phyloP scores from a whole-genome alignment of 1,140 invertebrate genomes.

The Drosophila malerkotliana region DNA sequence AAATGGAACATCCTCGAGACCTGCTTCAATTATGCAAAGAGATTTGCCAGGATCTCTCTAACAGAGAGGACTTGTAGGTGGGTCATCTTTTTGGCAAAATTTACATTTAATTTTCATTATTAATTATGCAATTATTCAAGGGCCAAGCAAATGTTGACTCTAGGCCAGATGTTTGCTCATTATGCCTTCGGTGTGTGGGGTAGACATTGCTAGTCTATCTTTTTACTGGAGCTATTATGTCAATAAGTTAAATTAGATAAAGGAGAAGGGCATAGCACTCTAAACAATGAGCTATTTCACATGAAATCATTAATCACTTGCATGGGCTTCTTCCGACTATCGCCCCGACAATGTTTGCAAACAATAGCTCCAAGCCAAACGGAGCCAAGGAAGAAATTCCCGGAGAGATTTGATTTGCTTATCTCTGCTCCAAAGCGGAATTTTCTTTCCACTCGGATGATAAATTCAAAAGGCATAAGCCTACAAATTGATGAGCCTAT shows the following conservation, averaged over 20 bases:
- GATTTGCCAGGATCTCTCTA: constrained; percentile 43
- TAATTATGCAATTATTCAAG: constrained; percentile 72
- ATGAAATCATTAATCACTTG: constrained; percentile 70
- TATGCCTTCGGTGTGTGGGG: constrained; percentile 24
- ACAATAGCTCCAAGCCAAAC: constrained; percentile 37
- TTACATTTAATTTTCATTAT: constrained; percentile 75
- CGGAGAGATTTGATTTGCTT: constrained; percentile 19
- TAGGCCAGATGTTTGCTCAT: constrained; percentile 61
- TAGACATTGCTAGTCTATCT: constrained; percentile 56
- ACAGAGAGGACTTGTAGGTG: neutral
- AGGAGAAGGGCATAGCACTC: neutral
- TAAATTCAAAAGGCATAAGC: constrained; percentile 25
- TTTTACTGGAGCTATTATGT: constrained; percentile 58
- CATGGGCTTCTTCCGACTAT: constrained; percentile 29
- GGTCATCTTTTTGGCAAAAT: constrained; percentile 44
- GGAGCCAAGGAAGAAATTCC: neutral
- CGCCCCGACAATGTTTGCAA: constrained; percentile 40
- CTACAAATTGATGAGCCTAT: constrained; percentile 51
- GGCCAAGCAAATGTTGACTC: constrained; percentile 62
- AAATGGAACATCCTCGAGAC: constrained; percentile 55
- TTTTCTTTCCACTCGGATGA: constrained; percentile 52
- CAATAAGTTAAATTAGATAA: constrained; percentile 69
- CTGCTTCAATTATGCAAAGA: constrained; percentile 74
- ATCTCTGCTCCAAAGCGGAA: neutral
- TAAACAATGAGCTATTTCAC: constrained; percentile 29